Evolutionary conservation across 35 echinoderm and acorn worm species (phyloP).

Genomic region (Apostichopus japonicus): DNA sequence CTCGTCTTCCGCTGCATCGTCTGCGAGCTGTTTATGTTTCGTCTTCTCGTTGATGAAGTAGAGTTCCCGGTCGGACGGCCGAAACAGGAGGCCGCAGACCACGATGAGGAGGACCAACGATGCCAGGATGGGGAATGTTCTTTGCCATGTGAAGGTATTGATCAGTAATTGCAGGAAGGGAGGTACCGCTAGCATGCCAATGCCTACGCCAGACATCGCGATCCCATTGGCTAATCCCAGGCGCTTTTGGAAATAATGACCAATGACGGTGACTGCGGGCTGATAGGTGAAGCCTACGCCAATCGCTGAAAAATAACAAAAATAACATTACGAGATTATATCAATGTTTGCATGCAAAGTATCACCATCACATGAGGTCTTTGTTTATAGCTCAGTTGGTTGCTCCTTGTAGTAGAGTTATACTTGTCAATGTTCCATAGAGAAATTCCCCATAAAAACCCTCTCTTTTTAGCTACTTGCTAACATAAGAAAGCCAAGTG

Average conservation of each 20-base stretch:
- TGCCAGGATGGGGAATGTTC: constrained; percentile 11
- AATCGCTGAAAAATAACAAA: constrained; percentile 1
- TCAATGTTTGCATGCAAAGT: too few relatives aligned
- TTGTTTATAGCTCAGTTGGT: too few relatives aligned
- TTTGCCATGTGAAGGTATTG: constrained; percentile 52
- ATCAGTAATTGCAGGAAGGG: constrained; percentile 44
- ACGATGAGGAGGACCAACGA: not conserved
- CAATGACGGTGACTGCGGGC: constrained; percentile 36
- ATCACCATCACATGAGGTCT: too few relatives aligned
- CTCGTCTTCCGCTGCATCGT: not conserved
- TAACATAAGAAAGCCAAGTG: too few relatives aligned
- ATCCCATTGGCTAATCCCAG: constrained; percentile 62
- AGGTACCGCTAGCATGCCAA: constrained; percentile 44
- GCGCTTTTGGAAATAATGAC: constrained; percentile 35
- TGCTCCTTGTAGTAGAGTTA: too few relatives aligned
- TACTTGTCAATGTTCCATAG: too few relatives aligned
- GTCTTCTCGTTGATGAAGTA: constrained; percentile 41
- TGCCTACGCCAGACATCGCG: constrained; percentile 39
- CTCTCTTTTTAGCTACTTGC: too few relatives aligned
- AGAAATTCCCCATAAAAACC: too few relatives aligned
- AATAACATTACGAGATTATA: not conserved
- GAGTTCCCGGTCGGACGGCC: constrained; percentile 14
- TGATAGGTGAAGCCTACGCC: constrained; percentile 44
- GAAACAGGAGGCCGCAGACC: constrained; percentile 17
- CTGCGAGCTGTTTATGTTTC: not conserved